Percentiles rank a stretch among this genome's conserved stretches.
These are phyloP conservation scores for Gulo gulo DNA, from an alignment of 2,113 vertebrate species.

Conservation along the genomic window DNA sequence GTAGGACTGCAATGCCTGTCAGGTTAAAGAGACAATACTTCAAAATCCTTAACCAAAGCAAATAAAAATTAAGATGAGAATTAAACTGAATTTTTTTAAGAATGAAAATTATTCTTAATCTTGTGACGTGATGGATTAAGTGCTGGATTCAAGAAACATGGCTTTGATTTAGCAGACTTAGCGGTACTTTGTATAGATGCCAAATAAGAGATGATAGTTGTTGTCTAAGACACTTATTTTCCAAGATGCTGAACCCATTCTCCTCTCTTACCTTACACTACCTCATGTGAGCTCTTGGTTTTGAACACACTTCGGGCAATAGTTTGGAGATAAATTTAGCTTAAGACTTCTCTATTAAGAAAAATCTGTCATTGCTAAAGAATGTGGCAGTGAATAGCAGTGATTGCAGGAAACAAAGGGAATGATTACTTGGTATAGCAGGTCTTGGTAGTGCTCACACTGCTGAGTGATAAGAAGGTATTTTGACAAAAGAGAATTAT, in stretches of 20 bases:
- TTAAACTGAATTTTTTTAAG: slow-evolving; percentile 2
- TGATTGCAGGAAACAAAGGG: background rate
- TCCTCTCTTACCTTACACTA: background rate
- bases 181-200: background rate
- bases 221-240: background rate
- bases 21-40: background rate
- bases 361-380: slow-evolving; percentile 26
- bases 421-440: background rate
- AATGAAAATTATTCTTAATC: background rate
- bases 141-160: background rate
- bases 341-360: slow-evolving; percentile 33
- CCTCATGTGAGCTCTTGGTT: background rate
- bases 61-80: slow-evolving; percentile 14
- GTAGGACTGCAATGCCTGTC: background rate
- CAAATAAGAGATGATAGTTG: background rate
- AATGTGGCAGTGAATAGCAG: background rate
- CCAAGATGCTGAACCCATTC: background rate
- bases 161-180: background rate
- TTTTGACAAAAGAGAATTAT: background rate
- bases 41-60: background rate
- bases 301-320: slow-evolving; percentile 22
- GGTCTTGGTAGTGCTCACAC: background rate
- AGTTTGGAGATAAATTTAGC: slow-evolving; percentile 31
- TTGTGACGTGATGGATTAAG: background rate
- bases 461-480: background rate